Conservation (phyloP, 2,113 vertebrate genomes). For the Sturnira hondurensis region DNA sequence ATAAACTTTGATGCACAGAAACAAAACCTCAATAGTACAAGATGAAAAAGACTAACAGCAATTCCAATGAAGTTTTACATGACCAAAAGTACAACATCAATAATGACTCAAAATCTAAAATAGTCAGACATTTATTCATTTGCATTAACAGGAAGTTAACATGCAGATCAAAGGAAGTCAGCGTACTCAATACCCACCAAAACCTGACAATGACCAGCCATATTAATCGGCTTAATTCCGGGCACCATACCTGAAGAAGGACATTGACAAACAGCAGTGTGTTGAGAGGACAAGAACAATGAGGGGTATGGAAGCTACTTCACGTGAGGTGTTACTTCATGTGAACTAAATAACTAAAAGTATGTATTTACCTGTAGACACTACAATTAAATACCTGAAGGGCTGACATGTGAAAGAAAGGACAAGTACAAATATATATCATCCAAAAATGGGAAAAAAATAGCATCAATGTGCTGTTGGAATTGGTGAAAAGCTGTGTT, state of each 20-base stretch:
- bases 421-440: not conserved
- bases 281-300: not conserved
- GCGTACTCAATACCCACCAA: not conserved
- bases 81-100: not conserved
- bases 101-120: not conserved
- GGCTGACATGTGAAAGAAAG: not conserved
- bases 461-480: not conserved
- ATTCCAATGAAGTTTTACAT: not conserved
- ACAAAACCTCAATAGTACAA: not conserved
- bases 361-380: no score
- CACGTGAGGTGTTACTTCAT: not conserved
- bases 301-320: not conserved
- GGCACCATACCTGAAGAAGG: not conserved
- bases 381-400: no score
- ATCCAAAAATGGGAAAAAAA: not conserved
- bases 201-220: not conserved
- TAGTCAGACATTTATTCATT: not conserved
- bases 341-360: no score
- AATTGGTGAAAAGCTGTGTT: slow-evolving; percentile 9
- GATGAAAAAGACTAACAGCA: not conserved
- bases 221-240: not conserved
- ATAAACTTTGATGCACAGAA: not conserved
- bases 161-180: not conserved
- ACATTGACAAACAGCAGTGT: not conserved
- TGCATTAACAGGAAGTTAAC: not conserved